These are phyloP conservation scores for Octonoba sinensis DNA, from an alignment of 2,888 invertebrate species.

Conservation along the genomic window DNA sequence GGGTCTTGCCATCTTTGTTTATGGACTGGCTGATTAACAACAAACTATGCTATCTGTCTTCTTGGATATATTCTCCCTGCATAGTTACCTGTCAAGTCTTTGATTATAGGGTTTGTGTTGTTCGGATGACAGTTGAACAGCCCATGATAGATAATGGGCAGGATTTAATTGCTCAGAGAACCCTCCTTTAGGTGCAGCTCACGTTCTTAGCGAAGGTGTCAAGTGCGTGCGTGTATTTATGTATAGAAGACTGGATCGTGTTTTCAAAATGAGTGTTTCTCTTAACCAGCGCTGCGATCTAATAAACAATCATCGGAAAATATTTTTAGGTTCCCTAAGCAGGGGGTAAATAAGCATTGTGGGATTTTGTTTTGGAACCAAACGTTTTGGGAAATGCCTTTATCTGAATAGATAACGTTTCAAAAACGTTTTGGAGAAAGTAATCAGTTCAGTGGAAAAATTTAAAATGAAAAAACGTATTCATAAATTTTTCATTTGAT, in stretches of 20 bases:
- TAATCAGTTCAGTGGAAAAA: no score
- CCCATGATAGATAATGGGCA: constrained; percentile 9
- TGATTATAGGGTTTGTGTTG: constrained; percentile 17
- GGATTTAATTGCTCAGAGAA: constrained; percentile 13
- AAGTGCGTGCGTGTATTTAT: constrained; percentile 13
- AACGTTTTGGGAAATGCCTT: no score
- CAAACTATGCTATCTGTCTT: constrained; percentile 6
- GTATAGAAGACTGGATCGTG: neutral
- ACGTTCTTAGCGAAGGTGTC: constrained; percentile 2
- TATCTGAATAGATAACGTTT: no score
- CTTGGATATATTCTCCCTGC: neutral
- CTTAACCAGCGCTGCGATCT: no score
- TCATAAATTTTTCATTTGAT: no score
- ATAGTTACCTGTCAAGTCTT: constrained; percentile 10
- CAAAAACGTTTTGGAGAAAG: no score
- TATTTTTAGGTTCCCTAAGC: constrained; percentile 5
- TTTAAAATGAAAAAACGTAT: no score
- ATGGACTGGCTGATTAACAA: constrained; percentile 4
- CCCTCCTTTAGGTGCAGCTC: neutral
- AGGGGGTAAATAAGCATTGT: no score
- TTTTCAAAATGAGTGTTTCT: no score
- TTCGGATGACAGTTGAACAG: constrained; percentile 6
- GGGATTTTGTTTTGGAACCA: no score
- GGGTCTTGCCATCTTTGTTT: constrained; percentile 19
- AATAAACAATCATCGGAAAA: no score